Conservation (phyloP, 2,113 vertebrate genomes). For the Ramphastos sulfuratus region DNA sequence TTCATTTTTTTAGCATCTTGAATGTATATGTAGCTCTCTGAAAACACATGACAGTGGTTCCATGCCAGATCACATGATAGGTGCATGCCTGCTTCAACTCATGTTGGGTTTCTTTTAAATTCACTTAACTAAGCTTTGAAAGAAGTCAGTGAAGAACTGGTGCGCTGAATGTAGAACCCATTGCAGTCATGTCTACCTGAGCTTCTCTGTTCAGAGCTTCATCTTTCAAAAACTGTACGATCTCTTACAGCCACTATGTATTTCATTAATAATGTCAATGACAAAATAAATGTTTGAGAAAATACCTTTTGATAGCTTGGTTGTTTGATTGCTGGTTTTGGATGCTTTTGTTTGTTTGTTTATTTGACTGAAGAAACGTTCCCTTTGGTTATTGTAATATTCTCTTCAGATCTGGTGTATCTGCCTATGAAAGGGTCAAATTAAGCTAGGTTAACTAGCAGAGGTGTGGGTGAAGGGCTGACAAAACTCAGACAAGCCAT, state of each 20-base stretch:
- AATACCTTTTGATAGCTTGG: background rate
- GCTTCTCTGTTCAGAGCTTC: background rate
- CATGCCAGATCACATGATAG: background rate
- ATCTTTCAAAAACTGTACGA: background rate
- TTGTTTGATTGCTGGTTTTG: no score
- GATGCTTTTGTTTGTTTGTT: background rate
- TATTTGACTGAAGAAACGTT: background rate
- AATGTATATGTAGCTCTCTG: background rate
- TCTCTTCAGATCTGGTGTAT: background rate
- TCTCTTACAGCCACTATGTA: background rate
- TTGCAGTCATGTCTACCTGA: background rate
- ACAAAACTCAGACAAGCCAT: background rate
- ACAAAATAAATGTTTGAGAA: background rate
- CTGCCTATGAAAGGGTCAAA: background rate
- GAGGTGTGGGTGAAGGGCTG: background rate
- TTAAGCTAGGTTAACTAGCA: background rate
- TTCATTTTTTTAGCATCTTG: background rate
- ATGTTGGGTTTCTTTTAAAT: background rate
- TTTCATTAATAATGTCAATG: background rate
- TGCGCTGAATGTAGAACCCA: background rate
- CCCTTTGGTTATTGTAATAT: background rate
- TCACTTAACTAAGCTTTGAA: background rate
- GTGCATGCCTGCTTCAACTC: background rate
- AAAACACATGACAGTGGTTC: background rate
- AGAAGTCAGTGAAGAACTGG: background rate